Base-by-base conservation (phyloP, 1,140 invertebrate genomes). In the Dreissena rostriformis region DNA sequence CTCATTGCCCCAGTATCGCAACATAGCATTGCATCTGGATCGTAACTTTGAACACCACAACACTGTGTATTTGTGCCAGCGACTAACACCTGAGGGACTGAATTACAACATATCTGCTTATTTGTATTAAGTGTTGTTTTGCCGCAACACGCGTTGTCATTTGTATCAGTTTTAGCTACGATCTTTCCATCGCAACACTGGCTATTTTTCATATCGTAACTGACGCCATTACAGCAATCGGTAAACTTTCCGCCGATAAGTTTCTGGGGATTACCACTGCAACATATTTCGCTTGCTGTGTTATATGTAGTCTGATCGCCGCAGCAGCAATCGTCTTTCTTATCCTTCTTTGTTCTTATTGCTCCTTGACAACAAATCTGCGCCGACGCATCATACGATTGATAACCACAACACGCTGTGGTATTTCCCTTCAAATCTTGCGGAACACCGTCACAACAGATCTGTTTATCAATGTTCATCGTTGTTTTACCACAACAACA, bases 401-500 rank as follows among this genome's bases (percentile, higher is more conserved):
- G 6, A 22, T 7, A 67, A 17, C 65, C 52, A 52, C 76, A 79
- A 26, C 76, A 79, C 11, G 28, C 52, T n/a, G 76, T 79, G 15
- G 7, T 24, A 5, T 49, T 65, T 19, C 57, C 75, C 1, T 49
- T 12, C 22, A 28, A 39, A 15, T 26, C 12, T 28, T 55, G 61
- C 22, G 73, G 73, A 22, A 49, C 53, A 24, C 39, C 73, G n/a
- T 26, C 28, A 51, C 75, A 78, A 49, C 75, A 78, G 17, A 78
- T 78, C 63, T 78, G 53, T 19, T 66, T 51, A 22, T 19, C 26
- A 78, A 52, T 52, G 49, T 78, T 52, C 29, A 78, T 66, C 17
- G 75, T 78, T 24, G 75, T 63, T 14, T 49, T 39, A 49, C 75
- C 75, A 67, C 75, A 78, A 49, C 75, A 78, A 24, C 55, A 67